Evolutionary conservation across 2,113 vertebrate species (phyloP), one percentile per base, ranked within the genome.

Genomic region (Dissostichus mawsoni): DNA sequence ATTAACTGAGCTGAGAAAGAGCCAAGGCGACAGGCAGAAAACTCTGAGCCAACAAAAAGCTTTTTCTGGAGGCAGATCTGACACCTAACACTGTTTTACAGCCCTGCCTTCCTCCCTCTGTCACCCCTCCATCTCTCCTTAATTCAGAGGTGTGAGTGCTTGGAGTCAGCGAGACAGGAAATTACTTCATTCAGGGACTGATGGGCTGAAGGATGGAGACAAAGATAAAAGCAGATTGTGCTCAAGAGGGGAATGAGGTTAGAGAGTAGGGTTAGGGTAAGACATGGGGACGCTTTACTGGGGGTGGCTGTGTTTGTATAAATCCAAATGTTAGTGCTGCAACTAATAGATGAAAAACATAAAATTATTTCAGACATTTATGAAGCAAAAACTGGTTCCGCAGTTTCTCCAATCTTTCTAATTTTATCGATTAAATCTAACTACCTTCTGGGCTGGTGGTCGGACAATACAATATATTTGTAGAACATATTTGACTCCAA

Each of bases 81-180:
- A 86, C 57, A 58, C 10, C 44, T 41, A 41, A 58, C 52, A n/a
- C 74, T 66, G 13, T 11, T 66, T 48, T 3, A 33, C 52, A 47
- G 25, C 5, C 2, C 25, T n/a, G 33, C 36, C 50, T 53, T 52
- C 69, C 33, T n/a, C 53, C 68, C 65, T 45, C 44, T 41, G 36
- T 41, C 36, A 41, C 36, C 8, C 36, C 36, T 53, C 59, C 69
- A 44, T n/a, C 53, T 63, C 65, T 45, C 29, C 57, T 18, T 14
- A 65, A 45, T 45, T 65, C 64, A 78, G 80, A 85, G 80, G 85
- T 69, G 80, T 83, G 73, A 80, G 69, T 3, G 20, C 53, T 63
- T 53, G 8, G 70, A 61, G 48, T 41, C 50, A 23, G 74, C 59
- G 74, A 83, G 83, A 72, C 72, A 84, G 87, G 90, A 91, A 84